A percentile compares a stretch with the other conserved stretches of the same genome.
These are phyloP conservation scores for Oncorhynchus nerka DNA, from an alignment of 2,113 vertebrate genomes.

Conservation along the genomic window DNA sequence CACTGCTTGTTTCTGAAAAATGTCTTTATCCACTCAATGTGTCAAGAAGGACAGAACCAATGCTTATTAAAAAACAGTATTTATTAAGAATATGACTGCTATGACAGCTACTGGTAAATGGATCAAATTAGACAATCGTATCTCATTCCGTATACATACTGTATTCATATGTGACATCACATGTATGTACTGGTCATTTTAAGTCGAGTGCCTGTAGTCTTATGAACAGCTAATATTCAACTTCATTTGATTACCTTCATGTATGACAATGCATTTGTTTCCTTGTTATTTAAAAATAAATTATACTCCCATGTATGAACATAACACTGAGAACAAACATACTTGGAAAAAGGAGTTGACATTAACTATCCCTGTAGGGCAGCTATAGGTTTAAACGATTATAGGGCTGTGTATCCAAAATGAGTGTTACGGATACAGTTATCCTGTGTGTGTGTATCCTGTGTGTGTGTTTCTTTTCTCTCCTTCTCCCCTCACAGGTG, in stretches of 20 bases:
- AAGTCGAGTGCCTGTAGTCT: background rate
- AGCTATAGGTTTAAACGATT: background rate
- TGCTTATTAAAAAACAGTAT: conserved; percentile 12
- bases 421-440: too few species aligned
- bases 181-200: background rate
- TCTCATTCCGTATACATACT: background rate
- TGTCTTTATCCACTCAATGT: background rate
- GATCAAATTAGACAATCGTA: conserved; percentile 7
- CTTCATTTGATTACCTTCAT: background rate
- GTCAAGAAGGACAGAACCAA: conserved; percentile 7
- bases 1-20: background rate
- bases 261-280: conserved; percentile 1
- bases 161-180: conserved; percentile 4
- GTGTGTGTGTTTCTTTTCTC: too few species aligned
- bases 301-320: background rate
- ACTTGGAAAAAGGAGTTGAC: background rate
- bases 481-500: too few species aligned
- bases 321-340: background rate
- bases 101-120: conserved; percentile 12
- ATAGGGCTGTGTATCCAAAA: background rate
- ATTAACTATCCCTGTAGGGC: background rate
- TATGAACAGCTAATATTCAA: background rate
- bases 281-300: background rate
- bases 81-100: conserved; percentile 24
- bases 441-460: too few species aligned